Percentiles rank a stretch among this genome's conserved stretches.
These are phyloP conservation scores for Leptosomus discolor DNA, from an alignment of 2,113 vertebrate species.

Conservation along the genomic window DNA sequence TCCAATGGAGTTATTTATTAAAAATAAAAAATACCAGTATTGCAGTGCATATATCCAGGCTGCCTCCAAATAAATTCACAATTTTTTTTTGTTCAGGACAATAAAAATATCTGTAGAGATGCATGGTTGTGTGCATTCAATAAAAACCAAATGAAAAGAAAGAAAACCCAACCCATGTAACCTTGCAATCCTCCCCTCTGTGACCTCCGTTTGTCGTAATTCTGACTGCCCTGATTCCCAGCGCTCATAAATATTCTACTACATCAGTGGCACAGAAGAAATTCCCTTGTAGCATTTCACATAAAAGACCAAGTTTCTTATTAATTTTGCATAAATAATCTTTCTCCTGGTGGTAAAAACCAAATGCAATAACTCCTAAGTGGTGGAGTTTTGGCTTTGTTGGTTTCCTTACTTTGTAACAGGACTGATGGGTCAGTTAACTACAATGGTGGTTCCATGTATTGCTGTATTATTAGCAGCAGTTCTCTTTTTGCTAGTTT, in stretches of 20 bases:
- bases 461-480: neutral
- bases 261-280: constrained; percentile 2
- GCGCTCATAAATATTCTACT: constrained; percentile 58
- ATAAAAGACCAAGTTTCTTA: neutral
- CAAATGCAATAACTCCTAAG: neutral
- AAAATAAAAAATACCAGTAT: neutral
- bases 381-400: neutral
- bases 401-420: neutral
- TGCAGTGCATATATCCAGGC: neutral
- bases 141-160: neutral
- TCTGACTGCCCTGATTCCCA: constrained; percentile 14
- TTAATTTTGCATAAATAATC: constrained; percentile 1
- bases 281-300: neutral
- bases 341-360: neutral
- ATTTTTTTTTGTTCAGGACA: neutral
- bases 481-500: neutral
- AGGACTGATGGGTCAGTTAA: neutral
- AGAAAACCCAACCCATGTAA: neutral
- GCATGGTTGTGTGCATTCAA: neutral
- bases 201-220: neutral
- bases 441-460: no score
- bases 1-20: neutral
- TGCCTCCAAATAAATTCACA: neutral
- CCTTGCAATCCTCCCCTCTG: neutral
- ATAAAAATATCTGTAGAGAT: neutral